These are phyloP conservation scores for Pterocles gutturalis DNA, from an alignment of 2,113 vertebrate species.

Conservation along the genomic window DNA sequence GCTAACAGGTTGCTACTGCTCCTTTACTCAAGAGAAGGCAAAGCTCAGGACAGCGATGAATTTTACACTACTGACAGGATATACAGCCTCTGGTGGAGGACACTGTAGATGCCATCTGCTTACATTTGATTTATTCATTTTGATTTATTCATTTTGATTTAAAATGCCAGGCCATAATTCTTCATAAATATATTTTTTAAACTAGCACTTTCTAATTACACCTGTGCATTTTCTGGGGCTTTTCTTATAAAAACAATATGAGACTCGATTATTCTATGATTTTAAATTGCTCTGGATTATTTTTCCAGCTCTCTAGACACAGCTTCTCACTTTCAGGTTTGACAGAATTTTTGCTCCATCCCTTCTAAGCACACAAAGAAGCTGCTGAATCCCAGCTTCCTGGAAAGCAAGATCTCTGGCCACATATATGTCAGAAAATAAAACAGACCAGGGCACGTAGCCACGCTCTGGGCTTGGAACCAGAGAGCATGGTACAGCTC, in stretches of 20 bases:
- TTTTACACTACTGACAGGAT: not conserved
- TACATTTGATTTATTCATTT: not conserved
- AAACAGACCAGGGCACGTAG: not conserved
- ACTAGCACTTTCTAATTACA: not conserved
- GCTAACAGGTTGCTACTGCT: not conserved
- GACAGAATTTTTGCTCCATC: not conserved
- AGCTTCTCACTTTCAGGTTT: not conserved
- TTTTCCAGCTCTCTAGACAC: not conserved
- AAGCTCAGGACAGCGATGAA: not conserved
- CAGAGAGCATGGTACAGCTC: not conserved
- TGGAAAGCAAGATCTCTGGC: conserved; percentile 15
- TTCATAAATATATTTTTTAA: not conserved
- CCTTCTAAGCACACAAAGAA: not conserved
- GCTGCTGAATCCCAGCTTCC: not conserved
- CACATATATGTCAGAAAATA: not conserved
- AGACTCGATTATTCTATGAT: not conserved
- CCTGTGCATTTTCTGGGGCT: not conserved
- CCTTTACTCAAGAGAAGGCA: conserved; percentile 5
- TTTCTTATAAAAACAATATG: not conserved
- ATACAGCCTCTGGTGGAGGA: not conserved
- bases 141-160: not conserved
- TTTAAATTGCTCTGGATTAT: not conserved
- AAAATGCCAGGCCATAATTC: not conserved
- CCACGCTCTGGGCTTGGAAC: not conserved
- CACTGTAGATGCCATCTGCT: not conserved